Base-by-base conservation (phyloP, 2,113 vertebrate species). In the Scolopax mira region DNA sequence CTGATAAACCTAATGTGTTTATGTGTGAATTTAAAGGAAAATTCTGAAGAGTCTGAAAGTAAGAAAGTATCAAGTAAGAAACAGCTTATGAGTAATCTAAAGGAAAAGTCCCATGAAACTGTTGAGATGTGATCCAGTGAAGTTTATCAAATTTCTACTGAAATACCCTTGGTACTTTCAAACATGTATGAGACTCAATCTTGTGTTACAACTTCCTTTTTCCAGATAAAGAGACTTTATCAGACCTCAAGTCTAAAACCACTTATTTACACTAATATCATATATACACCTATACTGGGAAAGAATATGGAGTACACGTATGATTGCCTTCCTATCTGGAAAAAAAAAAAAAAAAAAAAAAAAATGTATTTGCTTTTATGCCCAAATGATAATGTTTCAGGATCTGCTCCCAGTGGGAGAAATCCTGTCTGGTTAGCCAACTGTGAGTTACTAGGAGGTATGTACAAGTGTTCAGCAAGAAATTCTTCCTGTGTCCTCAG, bases 161-260 rank as follows among this genome's bases (percentile, higher is more conserved):
- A 94, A 93, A 91, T 44, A 27, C 37, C 39, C 66, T 78, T 79
- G 13, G 42, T 60, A 72, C 42, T 46, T 77, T 62, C 60, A 94
- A 49, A 55, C 54, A 57, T 49, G 27, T 48, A 19, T 61, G 44
- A 87, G 11, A 79, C 44, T 19, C n/a, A 41, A 28, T 33, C 71
- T 64, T 69, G 41, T 9, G 10, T 91, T 95, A 88, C 41, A 71
- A 71, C 39, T 93, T 95, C 55, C n/a, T 88, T 82, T 82, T 90
- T 61, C n/a, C 65, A 67, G 66, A 48, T 65, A 92, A 83, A 95
- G 10, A 57, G 58, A n/a, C 33, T 61, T 65, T 55, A 79, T 69
- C 48, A 61, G 42, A 83, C 18, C 16, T 81, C 60, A 33, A 18
- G 23, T 79, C 73, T 95, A 80, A 51, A 85, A 49, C 1, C 3